These are phyloP conservation scores for Oryzias sinensis DNA, from an alignment of 2,797 vertebrate species.

Conservation along the genomic window DNA sequence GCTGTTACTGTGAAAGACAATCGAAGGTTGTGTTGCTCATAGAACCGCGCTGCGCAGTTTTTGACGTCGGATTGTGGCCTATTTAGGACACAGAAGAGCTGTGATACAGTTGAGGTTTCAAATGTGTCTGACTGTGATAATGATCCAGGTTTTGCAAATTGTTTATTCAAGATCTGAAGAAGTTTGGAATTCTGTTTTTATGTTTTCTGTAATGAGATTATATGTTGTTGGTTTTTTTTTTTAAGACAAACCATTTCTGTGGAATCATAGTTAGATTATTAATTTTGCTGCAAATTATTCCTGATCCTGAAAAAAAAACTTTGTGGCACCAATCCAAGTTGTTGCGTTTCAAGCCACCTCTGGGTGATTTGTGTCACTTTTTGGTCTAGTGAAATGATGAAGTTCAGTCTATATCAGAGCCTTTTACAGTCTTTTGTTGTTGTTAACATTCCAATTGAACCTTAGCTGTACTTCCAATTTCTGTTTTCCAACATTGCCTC, in stretches of 20 bases:
- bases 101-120: constrained; percentile 5
- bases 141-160: constrained; percentile 25
- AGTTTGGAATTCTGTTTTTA: constrained; percentile 1
- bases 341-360: constrained; percentile 26
- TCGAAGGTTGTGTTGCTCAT: constrained; percentile 57
- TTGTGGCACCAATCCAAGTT: neutral
- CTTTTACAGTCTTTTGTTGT: constrained; percentile 47
- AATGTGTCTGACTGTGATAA: constrained; percentile 25
- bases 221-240: constrained; percentile 16
- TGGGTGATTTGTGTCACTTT: constrained; percentile 35
- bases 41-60: constrained; percentile 41
- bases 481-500: constrained; percentile 28
- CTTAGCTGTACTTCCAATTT: constrained; percentile 32
- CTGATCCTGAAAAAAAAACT: constrained; percentile 9
- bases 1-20: constrained; percentile 80
- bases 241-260: constrained; percentile 2
- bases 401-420: constrained; percentile 49
- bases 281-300: constrained; percentile 10
- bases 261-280: constrained; percentile 7
- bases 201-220: constrained; percentile 6
- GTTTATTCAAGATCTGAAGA: constrained; percentile 1
- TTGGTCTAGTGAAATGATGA: constrained; percentile 51
- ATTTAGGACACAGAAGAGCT: constrained; percentile 20
- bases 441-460: constrained; percentile 63
- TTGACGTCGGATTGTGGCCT: constrained; percentile 19